Evolutionary conservation across 1,140 invertebrate species (phyloP).

Genomic region (Cotesia chilonis): DNA sequence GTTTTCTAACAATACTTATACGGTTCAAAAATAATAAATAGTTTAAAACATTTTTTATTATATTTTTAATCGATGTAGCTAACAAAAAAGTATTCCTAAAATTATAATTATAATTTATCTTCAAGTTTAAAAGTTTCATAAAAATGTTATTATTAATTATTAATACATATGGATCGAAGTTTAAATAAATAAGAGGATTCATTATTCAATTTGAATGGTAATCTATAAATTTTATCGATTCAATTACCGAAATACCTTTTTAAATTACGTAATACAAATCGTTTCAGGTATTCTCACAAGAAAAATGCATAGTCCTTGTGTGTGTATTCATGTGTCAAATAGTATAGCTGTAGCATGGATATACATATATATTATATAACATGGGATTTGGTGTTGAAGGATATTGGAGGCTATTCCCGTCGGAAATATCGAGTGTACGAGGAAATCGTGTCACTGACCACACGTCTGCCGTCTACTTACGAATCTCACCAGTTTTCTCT

Average conservation of each 20-base stretch:
- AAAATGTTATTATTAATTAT: no score
- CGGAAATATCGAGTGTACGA: constrained; percentile 35
- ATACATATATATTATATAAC: no score
- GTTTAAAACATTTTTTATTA: no score
- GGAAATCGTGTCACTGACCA: constrained; percentile 36
- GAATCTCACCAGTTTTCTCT: constrained; percentile 1
- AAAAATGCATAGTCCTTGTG: background rate
- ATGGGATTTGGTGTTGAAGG: constrained; percentile 20
- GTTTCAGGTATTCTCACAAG: background rate
- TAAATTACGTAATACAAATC: background rate
- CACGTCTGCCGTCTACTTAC: background rate
- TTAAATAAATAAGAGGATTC: no score
- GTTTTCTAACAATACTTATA: no score
- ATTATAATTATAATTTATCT: no score
- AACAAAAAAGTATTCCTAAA: no score
- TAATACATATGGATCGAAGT: no score
- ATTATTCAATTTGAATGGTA: background rate
- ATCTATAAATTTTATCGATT: background rate
- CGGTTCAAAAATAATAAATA: no score
- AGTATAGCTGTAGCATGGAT: background rate
- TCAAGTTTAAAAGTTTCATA: no score
- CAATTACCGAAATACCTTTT: background rate
- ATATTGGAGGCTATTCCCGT: constrained; percentile 34
- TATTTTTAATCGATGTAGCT: no score
- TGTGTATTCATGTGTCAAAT: constrained; percentile 18